Conservation (phyloP, 1,140 invertebrate genomes). For the Formica exsecta region DNA sequence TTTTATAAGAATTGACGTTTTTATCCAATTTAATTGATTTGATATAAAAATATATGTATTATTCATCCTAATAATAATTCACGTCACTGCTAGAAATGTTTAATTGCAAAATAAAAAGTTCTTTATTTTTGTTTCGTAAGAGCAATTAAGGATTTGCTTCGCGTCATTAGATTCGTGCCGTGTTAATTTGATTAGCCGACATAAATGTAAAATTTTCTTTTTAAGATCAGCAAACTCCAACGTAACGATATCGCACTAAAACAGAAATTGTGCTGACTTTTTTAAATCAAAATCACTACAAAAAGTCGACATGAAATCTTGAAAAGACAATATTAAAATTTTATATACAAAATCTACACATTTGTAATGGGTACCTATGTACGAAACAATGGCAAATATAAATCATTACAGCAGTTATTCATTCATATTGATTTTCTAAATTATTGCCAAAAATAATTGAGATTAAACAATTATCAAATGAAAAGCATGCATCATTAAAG, state of each 20-base stretch:
- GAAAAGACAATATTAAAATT: not conserved
- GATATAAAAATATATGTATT: not conserved
- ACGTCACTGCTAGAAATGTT: not conserved
- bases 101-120: not conserved
- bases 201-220: not conserved
- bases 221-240: not conserved
- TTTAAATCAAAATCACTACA: not conserved
- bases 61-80: constrained; percentile 26
- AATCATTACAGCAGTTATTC: not conserved
- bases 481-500: not conserved
- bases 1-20: not conserved
- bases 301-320: not conserved
- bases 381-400: not conserved
- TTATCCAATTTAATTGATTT: constrained; percentile 4
- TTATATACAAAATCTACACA: not conserved
- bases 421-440: not conserved
- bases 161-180: not conserved
- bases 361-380: too few species aligned
- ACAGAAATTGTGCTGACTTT: not conserved
- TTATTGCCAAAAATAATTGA: not conserved
- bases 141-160: not conserved
- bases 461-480: not conserved
- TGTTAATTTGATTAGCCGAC: constrained; percentile 1
- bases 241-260: not conserved
- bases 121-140: not conserved